These are phyloP conservation scores for Trachelus stipa DNA, from an alignment of 2,888 invertebrate species.

Conservation along the genomic window DNA sequence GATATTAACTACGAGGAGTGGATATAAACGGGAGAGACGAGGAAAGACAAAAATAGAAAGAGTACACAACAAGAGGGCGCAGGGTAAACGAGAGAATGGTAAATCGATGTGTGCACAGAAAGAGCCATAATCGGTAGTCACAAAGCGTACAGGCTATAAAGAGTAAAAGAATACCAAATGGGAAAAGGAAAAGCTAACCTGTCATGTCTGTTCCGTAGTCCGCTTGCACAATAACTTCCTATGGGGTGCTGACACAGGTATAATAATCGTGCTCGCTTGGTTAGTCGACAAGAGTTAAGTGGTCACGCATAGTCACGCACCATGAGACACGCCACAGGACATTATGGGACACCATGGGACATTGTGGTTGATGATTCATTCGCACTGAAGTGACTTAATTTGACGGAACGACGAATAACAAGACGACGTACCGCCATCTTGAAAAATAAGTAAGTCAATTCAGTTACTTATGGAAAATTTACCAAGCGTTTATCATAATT, in stretches of 20 bases:
- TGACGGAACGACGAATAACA: conserved; percentile 41
- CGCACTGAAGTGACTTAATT: conserved; percentile 44
- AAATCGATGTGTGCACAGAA: conserved; percentile 9
- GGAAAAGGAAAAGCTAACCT: conserved; percentile 35
- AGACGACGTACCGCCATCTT: conserved; percentile 13
- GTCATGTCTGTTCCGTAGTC: conserved; percentile 24
- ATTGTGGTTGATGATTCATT: conserved; percentile 40
- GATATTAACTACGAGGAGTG: background rate
- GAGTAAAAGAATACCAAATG: conserved; percentile 21
- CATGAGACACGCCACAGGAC: conserved; percentile 7
- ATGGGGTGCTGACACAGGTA: conserved; percentile 45
- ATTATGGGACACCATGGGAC: conserved; percentile 13
- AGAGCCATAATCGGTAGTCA: conserved; percentile 39
- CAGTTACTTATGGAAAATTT: too few relatives aligned
- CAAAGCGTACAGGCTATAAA: conserved; percentile 24
- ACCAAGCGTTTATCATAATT: too few relatives aligned
- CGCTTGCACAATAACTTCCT: conserved; percentile 30
- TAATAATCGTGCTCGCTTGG: conserved; percentile 51
- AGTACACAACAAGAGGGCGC: background rate
- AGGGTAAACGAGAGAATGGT: conserved; percentile 20
- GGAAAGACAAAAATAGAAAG: background rate
- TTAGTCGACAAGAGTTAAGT: conserved; percentile 46
- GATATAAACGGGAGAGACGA: background rate
- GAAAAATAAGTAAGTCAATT: too few relatives aligned
- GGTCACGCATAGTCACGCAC: conserved; percentile 52